Conservation (phyloP, 1,140 invertebrate genomes). For the Cydia splendana region DNA sequence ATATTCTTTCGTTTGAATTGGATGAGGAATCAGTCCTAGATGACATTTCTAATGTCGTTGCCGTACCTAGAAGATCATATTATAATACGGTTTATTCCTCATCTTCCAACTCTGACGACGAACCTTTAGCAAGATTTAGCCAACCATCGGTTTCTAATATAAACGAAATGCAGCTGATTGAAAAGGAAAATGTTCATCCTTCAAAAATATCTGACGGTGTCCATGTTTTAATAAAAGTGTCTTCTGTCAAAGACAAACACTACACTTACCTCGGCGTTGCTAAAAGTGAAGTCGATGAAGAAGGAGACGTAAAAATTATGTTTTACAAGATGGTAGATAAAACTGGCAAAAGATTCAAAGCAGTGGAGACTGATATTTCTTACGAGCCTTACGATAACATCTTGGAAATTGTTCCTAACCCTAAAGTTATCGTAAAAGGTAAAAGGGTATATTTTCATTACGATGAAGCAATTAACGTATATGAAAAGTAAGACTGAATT, state of each 20-base stretch:
- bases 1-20: no score
- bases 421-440: slow-evolving; percentile 22
- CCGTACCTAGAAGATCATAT: no score
- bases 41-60: no score
- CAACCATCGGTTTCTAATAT: no score
- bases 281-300: slow-evolving; percentile 36
- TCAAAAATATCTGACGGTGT: slow-evolving; percentile 14
- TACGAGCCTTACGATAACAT: slow-evolving; percentile 33
- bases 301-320: slow-evolving; percentile 35
- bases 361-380: slow-evolving; percentile 33
- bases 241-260: neutral
- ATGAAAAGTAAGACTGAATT: slow-evolving; percentile 32
- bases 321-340: slow-evolving; percentile 31
- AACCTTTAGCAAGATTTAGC: no score
- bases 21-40: no score
- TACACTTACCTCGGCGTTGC: slow-evolving; percentile 34
- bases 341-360: slow-evolving; percentile 34
- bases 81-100: no score
- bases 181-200: slow-evolving; percentile 28
- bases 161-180: neutral
- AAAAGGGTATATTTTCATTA: slow-evolving; percentile 31
- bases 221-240: slow-evolving; percentile 31
- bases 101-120: no score
- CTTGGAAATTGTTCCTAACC: slow-evolving; percentile 32
- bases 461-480: slow-evolving; percentile 30